Evolutionary conservation across 2,888 invertebrate species (phyloP), one percentile per base, ranked within the genome.

Genomic region (Melolontha melolontha): DNA sequence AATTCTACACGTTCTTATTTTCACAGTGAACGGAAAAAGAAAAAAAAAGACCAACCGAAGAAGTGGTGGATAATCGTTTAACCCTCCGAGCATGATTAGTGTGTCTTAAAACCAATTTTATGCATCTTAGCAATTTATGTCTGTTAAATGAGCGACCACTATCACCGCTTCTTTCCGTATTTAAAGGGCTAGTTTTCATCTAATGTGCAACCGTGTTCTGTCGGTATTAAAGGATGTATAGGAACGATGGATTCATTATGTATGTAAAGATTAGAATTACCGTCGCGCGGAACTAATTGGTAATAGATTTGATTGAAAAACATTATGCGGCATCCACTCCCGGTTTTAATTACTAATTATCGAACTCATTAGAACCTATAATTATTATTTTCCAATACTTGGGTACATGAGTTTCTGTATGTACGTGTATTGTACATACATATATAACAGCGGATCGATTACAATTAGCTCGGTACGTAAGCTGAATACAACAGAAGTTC

Each of bases 61-160:
- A 66, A 66, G 69, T 51, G 57, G 49, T 66, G 64, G 62, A 69
- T 72, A 73, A 75, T 75, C 72, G 73, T 69, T 72, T 72, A 71
- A 69, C 72, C 70, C 71, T 70, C 57, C 68, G 69, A 72, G 64
- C 70, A 66, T 67, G 74, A 72, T 74, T 69, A 72, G 67, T 63
- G 68, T 65, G 57, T 71, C 70, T 69, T 70, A 71, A 69, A 70
- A 73, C 71, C 71, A 74, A 75, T 74, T 75, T 75, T 74, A 74
- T 73, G 74, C 70, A 70, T 67, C 70, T 66, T 66, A 72, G 54
- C 69, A 70, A 70, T 71, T 71, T 71, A 64, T 64, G 55, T 62
- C 62, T 64, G 59, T 39, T 62, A 62, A 57, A 54, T 67, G 62
- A 59, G 55, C 27, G 29, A 52, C 51, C 49, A 49, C 57, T 63